Percentiles rank a stretch among this genome's conserved stretches.
Evolutionary conservation across 2,113 vertebrate genomes (phyloP).

Genomic region (Cheirogaleus medius): DNA sequence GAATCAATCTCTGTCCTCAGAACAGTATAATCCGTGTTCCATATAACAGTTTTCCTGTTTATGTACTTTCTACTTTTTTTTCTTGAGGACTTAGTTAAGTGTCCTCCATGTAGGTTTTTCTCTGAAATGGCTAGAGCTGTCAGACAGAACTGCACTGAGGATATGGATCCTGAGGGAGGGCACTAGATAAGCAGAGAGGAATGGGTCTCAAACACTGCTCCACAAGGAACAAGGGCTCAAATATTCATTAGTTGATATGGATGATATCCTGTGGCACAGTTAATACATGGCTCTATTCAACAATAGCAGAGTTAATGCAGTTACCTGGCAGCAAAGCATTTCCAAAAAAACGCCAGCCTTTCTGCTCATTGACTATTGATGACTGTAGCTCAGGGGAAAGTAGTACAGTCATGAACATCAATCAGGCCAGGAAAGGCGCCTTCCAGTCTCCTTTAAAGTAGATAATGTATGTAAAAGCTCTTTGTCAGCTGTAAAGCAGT

Average conservation of each 20-base stretch:
- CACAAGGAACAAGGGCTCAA: slow-evolving; percentile 52
- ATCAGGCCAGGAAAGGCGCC: slow-evolving; percentile 64
- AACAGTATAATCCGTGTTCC: background rate
- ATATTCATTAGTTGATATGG: slow-evolving; percentile 73
- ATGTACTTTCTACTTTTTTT: background rate
- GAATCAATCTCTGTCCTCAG: background rate
- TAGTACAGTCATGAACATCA: slow-evolving; percentile 73
- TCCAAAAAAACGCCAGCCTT: slow-evolving; percentile 51
- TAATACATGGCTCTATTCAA: slow-evolving; percentile 65
- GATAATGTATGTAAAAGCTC: slow-evolving; percentile 77
- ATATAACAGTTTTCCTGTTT: background rate
- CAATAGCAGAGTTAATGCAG: slow-evolving; percentile 62
- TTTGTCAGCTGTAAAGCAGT: slow-evolving; percentile 72
- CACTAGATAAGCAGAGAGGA: slow-evolving; percentile 21
- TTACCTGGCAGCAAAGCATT: slow-evolving; percentile 67
- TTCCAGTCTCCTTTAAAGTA: slow-evolving; percentile 71
- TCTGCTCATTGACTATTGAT: slow-evolving; percentile 76
- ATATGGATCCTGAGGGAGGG: background rate
- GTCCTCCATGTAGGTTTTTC: background rate
- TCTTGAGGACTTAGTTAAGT: background rate
- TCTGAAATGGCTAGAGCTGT: background rate
- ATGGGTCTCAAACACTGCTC: slow-evolving; percentile 42
- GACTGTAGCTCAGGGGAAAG: slow-evolving; percentile 65
- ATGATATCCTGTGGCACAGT: slow-evolving; percentile 70
- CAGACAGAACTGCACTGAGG: slow-evolving; percentile 18